These are phyloP conservation scores for Montipora sp. DNA, from an alignment of 64 coral and sea anemone genomes.

Conservation along the genomic window DNA sequence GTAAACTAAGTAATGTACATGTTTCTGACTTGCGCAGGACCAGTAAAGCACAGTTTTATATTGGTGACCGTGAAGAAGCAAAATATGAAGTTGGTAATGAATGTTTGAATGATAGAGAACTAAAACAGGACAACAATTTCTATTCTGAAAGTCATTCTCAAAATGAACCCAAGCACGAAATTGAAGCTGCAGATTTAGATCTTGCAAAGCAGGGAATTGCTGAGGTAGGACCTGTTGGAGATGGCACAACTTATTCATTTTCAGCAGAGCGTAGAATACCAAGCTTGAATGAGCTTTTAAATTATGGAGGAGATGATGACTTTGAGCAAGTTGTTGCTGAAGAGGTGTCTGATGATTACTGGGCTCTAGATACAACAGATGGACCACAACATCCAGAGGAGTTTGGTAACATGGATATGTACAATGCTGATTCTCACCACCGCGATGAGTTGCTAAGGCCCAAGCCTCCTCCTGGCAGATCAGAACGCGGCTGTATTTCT, in stretches of 20 bases:
- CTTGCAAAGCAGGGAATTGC: not conserved
- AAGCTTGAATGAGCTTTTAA: conserved; percentile 30
- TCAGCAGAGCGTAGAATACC: conserved; percentile 4
- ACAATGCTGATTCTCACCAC: conserved; percentile 12
- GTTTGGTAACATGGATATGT: not conserved
- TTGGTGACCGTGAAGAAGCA: not conserved
- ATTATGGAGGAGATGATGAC: not conserved
- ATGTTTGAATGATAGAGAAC: not conserved
- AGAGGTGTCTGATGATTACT: conserved; percentile 14
- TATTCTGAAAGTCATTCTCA: conserved; percentile 1
- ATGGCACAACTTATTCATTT: not conserved
- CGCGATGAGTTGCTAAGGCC: conserved; percentile 32
- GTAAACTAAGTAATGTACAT: not conserved
- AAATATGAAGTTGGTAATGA: not conserved
- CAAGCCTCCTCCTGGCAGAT: conserved; percentile 68
- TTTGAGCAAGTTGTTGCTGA: not conserved
- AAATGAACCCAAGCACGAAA: not conserved
- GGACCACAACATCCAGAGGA: not conserved
- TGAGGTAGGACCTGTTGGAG: not conserved
- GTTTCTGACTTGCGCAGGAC: not conserved
- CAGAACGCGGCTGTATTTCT: conserved; percentile 58
- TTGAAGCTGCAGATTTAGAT: not conserved
- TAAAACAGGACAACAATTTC: conserved; percentile 25
- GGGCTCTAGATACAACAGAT: not conserved
- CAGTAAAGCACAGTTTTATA: conserved; percentile 17